Evolutionary conservation across 2,888 invertebrate species (phyloP).

Genomic region (Oscheius myriophilus): DNA sequence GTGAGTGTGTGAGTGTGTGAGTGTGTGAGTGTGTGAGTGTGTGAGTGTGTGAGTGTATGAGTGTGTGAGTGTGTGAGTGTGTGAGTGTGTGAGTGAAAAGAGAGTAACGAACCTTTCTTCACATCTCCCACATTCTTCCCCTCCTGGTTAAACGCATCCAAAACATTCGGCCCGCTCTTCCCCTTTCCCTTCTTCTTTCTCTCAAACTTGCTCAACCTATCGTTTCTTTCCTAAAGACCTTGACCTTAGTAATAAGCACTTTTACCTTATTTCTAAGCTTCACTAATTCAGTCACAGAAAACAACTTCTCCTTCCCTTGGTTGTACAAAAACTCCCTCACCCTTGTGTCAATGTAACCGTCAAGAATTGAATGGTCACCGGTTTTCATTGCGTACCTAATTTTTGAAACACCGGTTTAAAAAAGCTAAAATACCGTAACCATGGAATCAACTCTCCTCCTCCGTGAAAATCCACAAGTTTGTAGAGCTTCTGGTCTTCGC

Average conservation of each 20-base stretch:
- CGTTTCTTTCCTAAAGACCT: slow-evolving; percentile 77
- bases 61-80: too few relatives aligned
- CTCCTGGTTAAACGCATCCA: slow-evolving; percentile 58
- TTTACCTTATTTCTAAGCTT: slow-evolving; percentile 81
- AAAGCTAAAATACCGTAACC: slow-evolving; percentile 43
- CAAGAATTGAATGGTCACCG: slow-evolving; percentile 58
- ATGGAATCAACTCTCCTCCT: slow-evolving; percentile 88
- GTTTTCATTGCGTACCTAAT: slow-evolving; percentile 59
- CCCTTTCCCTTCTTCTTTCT: slow-evolving; percentile 62
- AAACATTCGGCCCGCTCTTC: slow-evolving; percentile 61
- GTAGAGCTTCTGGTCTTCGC: slow-evolving; percentile 51
- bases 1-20: too few relatives aligned
- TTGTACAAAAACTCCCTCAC: slow-evolving; percentile 92
- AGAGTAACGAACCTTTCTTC: slow-evolving; percentile 64
- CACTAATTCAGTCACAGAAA: slow-evolving; percentile 88
- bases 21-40: too few relatives aligned
- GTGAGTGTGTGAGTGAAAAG: too few relatives aligned
- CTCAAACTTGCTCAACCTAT: slow-evolving; percentile 52
- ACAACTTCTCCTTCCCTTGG: slow-evolving; percentile 87
- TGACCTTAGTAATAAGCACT: too few relatives aligned
- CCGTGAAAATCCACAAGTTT: slow-evolving; percentile 86
- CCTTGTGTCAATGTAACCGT: slow-evolving; percentile 47
- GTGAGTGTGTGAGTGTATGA: too few relatives aligned
- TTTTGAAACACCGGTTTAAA: too few relatives aligned
- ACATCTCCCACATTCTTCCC: slow-evolving; percentile 58